Evolutionary conservation across 1,140 invertebrate genomes (phyloP), one percentile per base, ranked within the genome.

Genomic region (Drosophila equinoxialis): DNA sequence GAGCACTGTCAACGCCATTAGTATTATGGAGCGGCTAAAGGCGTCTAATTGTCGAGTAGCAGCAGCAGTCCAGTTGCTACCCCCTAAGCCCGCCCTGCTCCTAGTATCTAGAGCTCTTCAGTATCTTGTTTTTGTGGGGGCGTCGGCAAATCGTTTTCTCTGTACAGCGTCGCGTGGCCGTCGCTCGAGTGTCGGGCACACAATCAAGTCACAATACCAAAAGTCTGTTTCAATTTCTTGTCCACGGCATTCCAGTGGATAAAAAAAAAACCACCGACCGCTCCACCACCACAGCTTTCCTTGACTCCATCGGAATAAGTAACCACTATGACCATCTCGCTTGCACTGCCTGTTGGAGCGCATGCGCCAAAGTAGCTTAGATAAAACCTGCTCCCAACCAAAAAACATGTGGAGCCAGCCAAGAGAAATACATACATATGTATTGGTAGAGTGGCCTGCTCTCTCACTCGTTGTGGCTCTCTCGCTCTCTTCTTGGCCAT

Each of bases 1-100:
- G 85, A 77, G 76, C 74, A 79, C 81, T 90, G 90, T 91, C 90
- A 91, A 87, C 90, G 90, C 90, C 90, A 91, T 85, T 90, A 90
- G 90, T 80, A 90, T 85, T 90, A 90, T 87, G 82, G 82, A 74
- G 68, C 77, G 65, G 55, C 75, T 90, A 84, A 90, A 87, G 84
- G 80, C 80, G 87, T 84, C 89, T 91, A 90, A 91, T 90, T 89
- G 83, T 74, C 68, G 57, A 30, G 60, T 63, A 48, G 41, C 35
- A 37, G 35, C 35, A 42, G 45, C 55, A 74, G 64, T 63, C 58
- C 73, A 45, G 67, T 48, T 30, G 6, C 48, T 10, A 11, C 54
- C 54, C 69, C 33, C 41, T 11, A 26, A 45, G 42, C 35, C 58
- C 51, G 14, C 57, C 23, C 48, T 10, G 11, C 11, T 60, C 23